Conservation (phyloP, 1,140 invertebrate genomes). For the Papilio aristodemus region DNA sequence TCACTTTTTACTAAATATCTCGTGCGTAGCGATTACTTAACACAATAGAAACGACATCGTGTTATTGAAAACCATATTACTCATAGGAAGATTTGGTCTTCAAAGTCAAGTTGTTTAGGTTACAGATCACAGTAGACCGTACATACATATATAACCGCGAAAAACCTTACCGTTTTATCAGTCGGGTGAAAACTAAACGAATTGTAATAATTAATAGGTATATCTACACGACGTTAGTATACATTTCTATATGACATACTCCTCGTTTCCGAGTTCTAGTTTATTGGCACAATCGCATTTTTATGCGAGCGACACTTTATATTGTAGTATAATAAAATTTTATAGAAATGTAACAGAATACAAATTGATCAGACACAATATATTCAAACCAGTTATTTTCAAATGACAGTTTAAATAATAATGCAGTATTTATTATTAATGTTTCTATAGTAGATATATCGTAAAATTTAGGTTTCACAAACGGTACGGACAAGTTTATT, state of each 20-base stretch:
- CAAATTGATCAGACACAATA: slow-evolving; percentile 10
- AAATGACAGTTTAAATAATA: slow-evolving; percentile 14
- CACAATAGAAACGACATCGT: too few relatives aligned
- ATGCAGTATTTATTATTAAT: not conserved
- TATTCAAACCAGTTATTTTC: not conserved
- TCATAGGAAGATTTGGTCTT: too few relatives aligned
- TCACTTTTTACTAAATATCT: too few relatives aligned
- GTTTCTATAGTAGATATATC: not conserved
- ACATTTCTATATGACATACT: not conserved
- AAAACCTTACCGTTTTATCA: too few relatives aligned
- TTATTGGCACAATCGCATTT: not conserved
- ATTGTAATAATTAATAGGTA: not conserved
- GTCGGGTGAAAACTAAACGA: too few relatives aligned
- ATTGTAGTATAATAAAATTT: not conserved
- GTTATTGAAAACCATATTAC: too few relatives aligned
- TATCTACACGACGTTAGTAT: not conserved
- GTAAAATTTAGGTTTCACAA: not conserved
- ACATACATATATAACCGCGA: too few relatives aligned
- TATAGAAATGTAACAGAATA: slow-evolving; percentile 4
- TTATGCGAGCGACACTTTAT: not conserved
- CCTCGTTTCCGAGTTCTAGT: not conserved
- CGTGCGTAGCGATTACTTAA: too few relatives aligned
- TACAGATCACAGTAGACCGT: too few relatives aligned
- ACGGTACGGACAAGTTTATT: not conserved
- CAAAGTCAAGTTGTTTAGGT: too few relatives aligned